phyloP scores from a whole-genome alignment of 2,888 invertebrate species.

The Drosophila tanythrix region DNA sequence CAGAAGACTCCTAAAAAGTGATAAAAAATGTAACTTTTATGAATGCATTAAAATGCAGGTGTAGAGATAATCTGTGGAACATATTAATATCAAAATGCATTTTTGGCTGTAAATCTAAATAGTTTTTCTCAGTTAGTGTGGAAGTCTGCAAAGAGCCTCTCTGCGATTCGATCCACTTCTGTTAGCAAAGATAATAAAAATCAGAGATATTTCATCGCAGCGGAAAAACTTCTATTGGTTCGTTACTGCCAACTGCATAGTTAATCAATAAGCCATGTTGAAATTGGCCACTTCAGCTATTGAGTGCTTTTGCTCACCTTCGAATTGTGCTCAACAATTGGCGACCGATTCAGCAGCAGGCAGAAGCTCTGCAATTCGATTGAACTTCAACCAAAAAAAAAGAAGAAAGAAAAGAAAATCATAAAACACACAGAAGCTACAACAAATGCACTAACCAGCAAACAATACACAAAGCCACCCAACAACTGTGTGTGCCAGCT shows the following conservation, averaged over 20 bases:
- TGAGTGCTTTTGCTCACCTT: constrained; percentile 35
- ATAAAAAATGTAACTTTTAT: not conserved
- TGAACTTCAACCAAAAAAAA: constrained; percentile 12
- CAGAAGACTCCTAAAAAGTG: too few species aligned
- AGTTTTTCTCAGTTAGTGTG: not conserved
- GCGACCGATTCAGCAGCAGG: constrained; percentile 39
- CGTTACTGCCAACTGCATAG: constrained; percentile 28
- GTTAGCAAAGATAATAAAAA: not conserved
- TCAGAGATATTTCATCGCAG: not conserved
- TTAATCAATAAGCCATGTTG: constrained; percentile 42
- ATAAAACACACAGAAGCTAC: constrained; percentile 6
- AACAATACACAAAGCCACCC: constrained; percentile 40
- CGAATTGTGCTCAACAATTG: constrained; percentile 34
- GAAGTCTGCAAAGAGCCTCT: not conserved
- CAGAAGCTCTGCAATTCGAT: constrained; percentile 46
- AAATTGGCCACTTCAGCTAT: constrained; percentile 39
- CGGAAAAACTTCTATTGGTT: constrained; percentile 12
- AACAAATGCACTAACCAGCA: constrained; percentile 39
- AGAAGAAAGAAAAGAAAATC: not conserved
- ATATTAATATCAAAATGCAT: not conserved
- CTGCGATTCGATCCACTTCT: not conserved
- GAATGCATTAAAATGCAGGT: not conserved
- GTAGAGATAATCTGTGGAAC: not conserved
- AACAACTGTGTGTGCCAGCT: constrained; percentile 21
- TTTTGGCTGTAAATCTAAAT: not conserved